These are phyloP conservation scores for Diplolepis rosae DNA, from an alignment of 2,888 invertebrate species.

Conservation along the genomic window DNA sequence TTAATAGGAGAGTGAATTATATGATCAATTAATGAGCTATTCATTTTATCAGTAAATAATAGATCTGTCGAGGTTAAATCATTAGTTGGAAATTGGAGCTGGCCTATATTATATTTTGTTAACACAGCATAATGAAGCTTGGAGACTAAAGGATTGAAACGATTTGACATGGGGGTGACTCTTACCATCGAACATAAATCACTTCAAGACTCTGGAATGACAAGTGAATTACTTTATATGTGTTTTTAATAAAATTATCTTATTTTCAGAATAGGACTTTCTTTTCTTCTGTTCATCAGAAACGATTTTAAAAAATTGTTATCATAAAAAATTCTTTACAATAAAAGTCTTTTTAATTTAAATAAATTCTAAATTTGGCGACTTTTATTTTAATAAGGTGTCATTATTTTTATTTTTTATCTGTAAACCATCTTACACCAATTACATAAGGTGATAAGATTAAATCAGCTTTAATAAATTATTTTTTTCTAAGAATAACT, in stretches of 20 bases:
- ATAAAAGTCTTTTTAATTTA: not conserved
- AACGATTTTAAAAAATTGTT: too few relatives aligned
- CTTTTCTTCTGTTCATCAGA: not conserved
- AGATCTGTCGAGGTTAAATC: not conserved
- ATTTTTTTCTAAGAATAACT: not conserved
- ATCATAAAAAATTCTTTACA: not conserved
- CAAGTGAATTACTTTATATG: not conserved
- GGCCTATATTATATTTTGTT: not conserved
- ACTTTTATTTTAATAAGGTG: not conserved
- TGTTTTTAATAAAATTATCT: not conserved
- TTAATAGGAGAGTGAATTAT: not conserved
- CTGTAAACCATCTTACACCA: not conserved
- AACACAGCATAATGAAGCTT: constrained; percentile 11
- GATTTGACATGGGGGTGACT: constrained; percentile 10
- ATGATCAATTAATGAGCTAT: not conserved
- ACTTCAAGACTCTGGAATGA: not conserved
- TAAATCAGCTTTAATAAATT: not conserved
- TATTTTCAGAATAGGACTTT: not conserved
- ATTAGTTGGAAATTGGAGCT: not conserved
- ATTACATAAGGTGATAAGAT: constrained; percentile 13
- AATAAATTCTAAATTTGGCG: not conserved
- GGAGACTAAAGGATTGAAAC: not conserved
- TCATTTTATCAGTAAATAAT: not conserved
- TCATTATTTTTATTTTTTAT: not conserved
- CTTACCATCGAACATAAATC: constrained; percentile 12